A percentile compares a stretch with the other conserved stretches of the same genome.
Evolutionary conservation across 2,113 vertebrate species (phyloP).

Genomic region (Eretmochelys imbricata): DNA sequence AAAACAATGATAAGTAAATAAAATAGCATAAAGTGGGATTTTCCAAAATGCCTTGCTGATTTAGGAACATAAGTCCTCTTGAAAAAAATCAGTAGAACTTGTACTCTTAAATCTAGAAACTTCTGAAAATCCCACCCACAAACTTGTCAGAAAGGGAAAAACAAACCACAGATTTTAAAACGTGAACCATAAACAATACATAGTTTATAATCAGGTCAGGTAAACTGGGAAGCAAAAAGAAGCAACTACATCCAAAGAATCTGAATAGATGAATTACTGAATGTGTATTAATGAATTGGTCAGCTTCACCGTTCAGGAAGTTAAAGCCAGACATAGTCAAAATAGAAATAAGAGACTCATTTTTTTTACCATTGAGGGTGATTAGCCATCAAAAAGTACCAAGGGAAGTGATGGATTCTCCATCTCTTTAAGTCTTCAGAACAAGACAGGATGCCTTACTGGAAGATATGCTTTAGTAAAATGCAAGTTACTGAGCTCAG

Average conservation of each 20-base stretch:
- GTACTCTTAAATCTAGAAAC: background rate
- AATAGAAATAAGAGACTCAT: background rate
- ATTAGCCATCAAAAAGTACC: no score
- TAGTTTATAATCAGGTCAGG: background rate
- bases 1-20: background rate
- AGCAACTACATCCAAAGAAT: background rate
- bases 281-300: background rate
- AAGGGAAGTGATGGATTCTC: no score
- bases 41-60: background rate
- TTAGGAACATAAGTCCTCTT: no score
- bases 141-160: background rate
- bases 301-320: background rate
- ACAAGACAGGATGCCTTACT: no score
- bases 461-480: no score
- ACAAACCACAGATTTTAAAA: background rate
- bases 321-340: slow-evolving; percentile 2
- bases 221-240: background rate
- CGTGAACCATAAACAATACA: background rate
- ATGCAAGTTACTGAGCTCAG: no score
- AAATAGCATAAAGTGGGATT: background rate
- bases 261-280: background rate
- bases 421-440: no score
- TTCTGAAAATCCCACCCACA: background rate
- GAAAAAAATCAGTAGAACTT: background rate
- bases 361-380: background rate